Evolutionary conservation across 2,888 invertebrate genomes (phyloP).

Genomic region (Drosophila melanosoma): DNA sequence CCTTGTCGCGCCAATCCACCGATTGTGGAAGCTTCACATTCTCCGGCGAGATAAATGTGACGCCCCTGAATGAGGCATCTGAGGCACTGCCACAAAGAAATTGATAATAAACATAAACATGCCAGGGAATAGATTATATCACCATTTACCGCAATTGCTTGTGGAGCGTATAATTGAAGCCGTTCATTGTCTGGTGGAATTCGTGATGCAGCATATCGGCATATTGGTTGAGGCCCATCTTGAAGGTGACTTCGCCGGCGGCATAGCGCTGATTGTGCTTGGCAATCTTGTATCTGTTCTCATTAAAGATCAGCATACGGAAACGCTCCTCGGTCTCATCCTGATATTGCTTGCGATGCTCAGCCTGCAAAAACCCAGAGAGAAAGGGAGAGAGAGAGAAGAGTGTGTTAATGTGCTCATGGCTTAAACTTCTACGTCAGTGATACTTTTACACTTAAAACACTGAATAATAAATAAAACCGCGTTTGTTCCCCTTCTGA

Average conservation of each 20-base stretch:
- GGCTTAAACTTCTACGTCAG: too few relatives aligned
- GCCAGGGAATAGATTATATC: neutral
- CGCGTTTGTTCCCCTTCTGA: too few relatives aligned
- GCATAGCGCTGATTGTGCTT: conserved; percentile 92
- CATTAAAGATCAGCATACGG: conserved; percentile 95
- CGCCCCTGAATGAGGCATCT: conserved; percentile 62
- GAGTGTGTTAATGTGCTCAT: neutral
- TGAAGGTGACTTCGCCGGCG: conserved; percentile 88
- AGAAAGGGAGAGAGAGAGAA: neutral
- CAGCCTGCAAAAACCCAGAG: conserved; percentile 83
- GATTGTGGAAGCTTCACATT: conserved; percentile 89
- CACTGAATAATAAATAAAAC: too few relatives aligned
- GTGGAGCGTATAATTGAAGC: conserved; percentile 86
- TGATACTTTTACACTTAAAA: too few relatives aligned
- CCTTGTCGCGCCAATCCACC: conserved; percentile 94
- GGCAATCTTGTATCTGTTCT: conserved; percentile 93
- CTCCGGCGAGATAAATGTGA: conserved; percentile 83
- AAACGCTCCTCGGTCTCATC: conserved; percentile 92
- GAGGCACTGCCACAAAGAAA: conserved; percentile 35
- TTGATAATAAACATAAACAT: neutral
- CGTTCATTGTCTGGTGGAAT: conserved; percentile 89
- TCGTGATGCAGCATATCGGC: conserved; percentile 95
- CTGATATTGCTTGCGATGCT: conserved; percentile 89
- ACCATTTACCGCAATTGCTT: conserved; percentile 73
- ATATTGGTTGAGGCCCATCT: conserved; percentile 92